A percentile compares a stretch with the other conserved stretches of the same genome.
phyloP scores from a whole-genome alignment of 2,113 vertebrate genomes.

The Pachypanchax playfairii region DNA sequence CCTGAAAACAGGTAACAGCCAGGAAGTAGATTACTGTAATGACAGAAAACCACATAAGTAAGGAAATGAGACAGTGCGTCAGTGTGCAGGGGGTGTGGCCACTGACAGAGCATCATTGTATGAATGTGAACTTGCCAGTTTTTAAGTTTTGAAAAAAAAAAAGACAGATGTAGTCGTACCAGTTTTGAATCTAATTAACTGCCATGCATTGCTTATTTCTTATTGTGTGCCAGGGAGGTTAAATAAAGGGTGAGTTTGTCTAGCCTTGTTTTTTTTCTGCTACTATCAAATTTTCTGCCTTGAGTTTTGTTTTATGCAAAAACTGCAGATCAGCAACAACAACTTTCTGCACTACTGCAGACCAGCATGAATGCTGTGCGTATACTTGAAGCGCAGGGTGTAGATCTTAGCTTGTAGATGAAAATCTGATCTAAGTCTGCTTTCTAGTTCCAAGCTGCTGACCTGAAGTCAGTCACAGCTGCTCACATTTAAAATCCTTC shows the following conservation, averaged over 20 bases:
- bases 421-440: too few species aligned
- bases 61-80: slow-evolving; percentile 3
- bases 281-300: too few species aligned
- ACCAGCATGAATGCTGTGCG: too few species aligned
- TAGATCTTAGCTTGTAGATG: too few species aligned
- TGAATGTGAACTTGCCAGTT: not conserved
- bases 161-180: slow-evolving; percentile 46
- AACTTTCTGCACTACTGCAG: too few species aligned
- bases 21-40: slow-evolving; percentile 46
- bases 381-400: too few species aligned
- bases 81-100: not conserved
- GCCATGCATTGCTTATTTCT: not conserved
- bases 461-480: too few species aligned
- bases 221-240: not conserved
- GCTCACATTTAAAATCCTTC: too few species aligned
- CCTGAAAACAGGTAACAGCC: slow-evolving; percentile 37
- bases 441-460: too few species aligned
- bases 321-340: too few species aligned
- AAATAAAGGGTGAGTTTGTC: slow-evolving; percentile 1
- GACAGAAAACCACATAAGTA: slow-evolving; percentile 36
- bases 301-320: too few species aligned
- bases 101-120: slow-evolving; percentile 11
- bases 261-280: too few species aligned
- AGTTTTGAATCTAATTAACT: slow-evolving; percentile 54
- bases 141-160: slow-evolving; percentile 19